phyloP scores from a whole-genome alignment of 2,888 invertebrate genomes.

The Morinoia aosen region DNA sequence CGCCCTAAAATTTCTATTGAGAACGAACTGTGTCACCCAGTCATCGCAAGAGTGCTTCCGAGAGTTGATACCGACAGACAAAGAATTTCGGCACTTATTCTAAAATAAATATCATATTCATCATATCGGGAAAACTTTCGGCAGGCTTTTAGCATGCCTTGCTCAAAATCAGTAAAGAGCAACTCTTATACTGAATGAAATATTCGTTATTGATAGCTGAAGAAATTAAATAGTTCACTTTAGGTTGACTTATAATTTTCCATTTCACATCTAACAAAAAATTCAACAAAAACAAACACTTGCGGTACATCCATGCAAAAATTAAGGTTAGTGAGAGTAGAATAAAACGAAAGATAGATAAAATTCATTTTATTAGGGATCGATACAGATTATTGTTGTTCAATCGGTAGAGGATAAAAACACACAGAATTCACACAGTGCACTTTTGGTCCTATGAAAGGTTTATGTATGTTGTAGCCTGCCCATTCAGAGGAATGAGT shows the following conservation, averaged over 20 bases:
- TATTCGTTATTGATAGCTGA: neutral
- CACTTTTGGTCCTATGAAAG: neutral
- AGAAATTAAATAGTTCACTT: neutral
- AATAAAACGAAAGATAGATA: conserved; percentile 4
- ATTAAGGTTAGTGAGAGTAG: conserved; percentile 12
- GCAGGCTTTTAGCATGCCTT: neutral
- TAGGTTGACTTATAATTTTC: neutral
- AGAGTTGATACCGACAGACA: neutral
- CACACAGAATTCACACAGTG: neutral
- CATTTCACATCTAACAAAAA: neutral
- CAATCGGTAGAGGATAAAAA: neutral
- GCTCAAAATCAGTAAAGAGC: neutral
- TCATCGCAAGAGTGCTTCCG: neutral
- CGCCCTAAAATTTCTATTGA: neutral
- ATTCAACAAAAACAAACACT: neutral
- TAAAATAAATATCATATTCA: neutral
- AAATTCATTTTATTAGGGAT: conserved; percentile 6
- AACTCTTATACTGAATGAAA: neutral
- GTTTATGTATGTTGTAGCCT: neutral
- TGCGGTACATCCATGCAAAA: neutral
- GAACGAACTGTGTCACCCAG: neutral
- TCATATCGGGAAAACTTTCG: neutral
- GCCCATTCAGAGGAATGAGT: neutral
- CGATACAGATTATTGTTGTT: neutral
- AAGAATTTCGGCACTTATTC: neutral